Evolutionary conservation across 2,797 vertebrate genomes (phyloP), one percentile per base, ranked within the genome.

Genomic region (Sitta carolinensis): DNA sequence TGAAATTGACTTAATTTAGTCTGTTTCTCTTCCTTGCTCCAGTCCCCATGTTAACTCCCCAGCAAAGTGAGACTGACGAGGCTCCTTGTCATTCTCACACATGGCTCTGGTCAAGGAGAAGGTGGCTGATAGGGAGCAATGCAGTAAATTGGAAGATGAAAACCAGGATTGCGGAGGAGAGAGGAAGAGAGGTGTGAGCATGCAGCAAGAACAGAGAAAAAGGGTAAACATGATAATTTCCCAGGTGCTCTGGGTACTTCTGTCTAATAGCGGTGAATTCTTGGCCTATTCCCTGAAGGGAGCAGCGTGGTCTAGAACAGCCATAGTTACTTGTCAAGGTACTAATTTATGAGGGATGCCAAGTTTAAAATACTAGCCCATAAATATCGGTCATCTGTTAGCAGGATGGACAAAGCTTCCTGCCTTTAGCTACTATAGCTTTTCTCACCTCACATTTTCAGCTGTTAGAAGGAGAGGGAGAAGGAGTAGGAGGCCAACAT

Each of bases 61-160:
- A 51, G 93, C 89, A 93, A 88, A 96, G 95, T 87, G 95, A 92
- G 90, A 81, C 94, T 92, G 96, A 94, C 84, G 92, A 83, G 93
- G 29, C 88, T 90, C 55, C 93, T 90, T 94, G 95, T 94, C 93
- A 38, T 64, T 87, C 91, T 64, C 68, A 6, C 89, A 69, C 89
- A 25, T 59, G 84, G 90, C 80, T 64, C 84, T 92, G 96, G 94
- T 90, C 94, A 93, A 89, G 89, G 89, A 75, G 95, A 79, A 89
- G 88, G 84, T 17, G 3, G 74, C 78, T 90, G 90, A 92, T 93
- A 85, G 92, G 70, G 94, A 95, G 93, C 92, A 93, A 12, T n/a
- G 95, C 21, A 38, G 75, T 45, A 94, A 95, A 95, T 78, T 83
- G 84, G 69, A 85, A 92, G 92, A 93, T 92, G 87, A 90, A 85